Conservation (phyloP, 2,888 invertebrate genomes). For the Leucoma salicis region DNA sequence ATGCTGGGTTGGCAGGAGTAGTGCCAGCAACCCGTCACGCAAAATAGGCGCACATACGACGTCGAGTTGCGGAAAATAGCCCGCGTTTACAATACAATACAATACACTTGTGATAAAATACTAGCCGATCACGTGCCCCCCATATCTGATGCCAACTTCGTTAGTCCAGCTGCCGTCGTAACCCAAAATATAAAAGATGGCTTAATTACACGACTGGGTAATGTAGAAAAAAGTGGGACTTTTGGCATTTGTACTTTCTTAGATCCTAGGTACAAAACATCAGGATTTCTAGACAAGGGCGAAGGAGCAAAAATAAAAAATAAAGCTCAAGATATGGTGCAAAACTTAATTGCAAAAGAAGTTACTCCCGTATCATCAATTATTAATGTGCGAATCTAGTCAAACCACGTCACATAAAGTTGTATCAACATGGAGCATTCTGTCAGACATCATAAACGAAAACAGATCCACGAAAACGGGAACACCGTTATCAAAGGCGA, state of each 20-base stretch:
- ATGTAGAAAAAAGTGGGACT: not conserved
- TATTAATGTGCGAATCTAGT: not conserved
- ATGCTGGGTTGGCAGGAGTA: too few species aligned
- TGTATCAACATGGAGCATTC: slow-evolving; percentile 22
- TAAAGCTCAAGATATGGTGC: not conserved
- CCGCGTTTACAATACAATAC: too few species aligned
- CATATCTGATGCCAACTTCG: not conserved
- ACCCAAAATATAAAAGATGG: not conserved
- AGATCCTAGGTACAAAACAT: slow-evolving; percentile 1
- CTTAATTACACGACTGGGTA: not conserved
- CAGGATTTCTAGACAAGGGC: not conserved
- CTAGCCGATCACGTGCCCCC: slow-evolving; percentile 3
- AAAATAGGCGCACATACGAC: too few species aligned
- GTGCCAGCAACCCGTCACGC: too few species aligned
- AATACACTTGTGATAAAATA: slow-evolving; percentile 14
- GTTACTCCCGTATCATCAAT: not conserved
- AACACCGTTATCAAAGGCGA: not conserved
- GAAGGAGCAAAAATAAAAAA: slow-evolving; percentile 5
- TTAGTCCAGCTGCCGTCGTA: not conserved
- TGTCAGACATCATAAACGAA: slow-evolving; percentile 13
- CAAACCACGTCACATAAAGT: not conserved
- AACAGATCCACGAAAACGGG: not conserved
- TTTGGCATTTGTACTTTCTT: not conserved
- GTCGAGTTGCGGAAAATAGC: slow-evolving; percentile 32
- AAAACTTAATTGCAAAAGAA: not conserved